Evolutionary conservation across 2,797 vertebrate genomes (phyloP), one percentile per base, ranked within the genome.

Genomic region (Crocodylus rhombifer): DNA sequence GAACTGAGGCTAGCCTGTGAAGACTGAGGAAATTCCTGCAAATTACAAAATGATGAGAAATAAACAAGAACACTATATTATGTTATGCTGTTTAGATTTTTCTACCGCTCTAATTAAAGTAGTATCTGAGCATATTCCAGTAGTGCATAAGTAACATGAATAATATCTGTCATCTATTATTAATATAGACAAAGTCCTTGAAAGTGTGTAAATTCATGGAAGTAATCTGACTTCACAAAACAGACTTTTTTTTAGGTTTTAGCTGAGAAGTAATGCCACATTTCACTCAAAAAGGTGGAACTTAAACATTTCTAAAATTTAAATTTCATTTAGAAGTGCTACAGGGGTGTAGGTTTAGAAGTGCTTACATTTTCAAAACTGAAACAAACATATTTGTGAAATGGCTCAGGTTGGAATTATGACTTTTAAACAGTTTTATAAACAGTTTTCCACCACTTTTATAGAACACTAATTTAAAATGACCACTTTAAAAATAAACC

Each of bases 11-110:
- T 60, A 13, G 7, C 36, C 1, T 77, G 28, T 63, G 10, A 55
- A 0, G 15, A 42, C 3, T 75, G 28, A 10, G 6, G 3, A 71
- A 73, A 64, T 65, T 3, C 30, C 26, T 30, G 23, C 84, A 58
- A 93, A 86, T 9, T 61, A 36, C 87, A 58, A 90, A 83, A 87
- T 63, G 2, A 7, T 51, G n/a, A 95, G 17, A 13, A 89, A 30
- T 76, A 25, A 42, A 78, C 80, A 56, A 67, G 2, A 36, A 10
- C 36, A 16, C 3, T 71, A 5, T 84, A 5, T 12, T 88, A 74
- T 17, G 61, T 3, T 81, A 17, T 30, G 2, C 15, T 71, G 4
- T 28, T 80, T 36, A 64, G 84, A 14, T 75, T 89, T 10, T 65
- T 78, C 6, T 30, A 25, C 2, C 3, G 2, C 73, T 33, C 81